Evolutionary conservation across 2,888 invertebrate genomes (phyloP).

Genomic region (Dryobota labecula): DNA sequence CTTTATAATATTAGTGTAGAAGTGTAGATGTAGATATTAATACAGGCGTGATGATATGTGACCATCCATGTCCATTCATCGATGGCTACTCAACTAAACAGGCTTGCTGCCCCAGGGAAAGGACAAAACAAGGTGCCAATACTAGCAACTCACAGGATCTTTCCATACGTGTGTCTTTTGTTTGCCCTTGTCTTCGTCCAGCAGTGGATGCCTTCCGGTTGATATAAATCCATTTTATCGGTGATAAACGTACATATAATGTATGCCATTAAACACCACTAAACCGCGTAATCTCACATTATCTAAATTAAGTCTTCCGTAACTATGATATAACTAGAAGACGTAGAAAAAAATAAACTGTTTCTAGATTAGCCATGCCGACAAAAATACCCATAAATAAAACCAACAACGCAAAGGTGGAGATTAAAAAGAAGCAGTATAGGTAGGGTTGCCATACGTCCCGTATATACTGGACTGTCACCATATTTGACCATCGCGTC

Average conservation of each 20-base stretch:
- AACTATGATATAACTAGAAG: constrained; percentile 23
- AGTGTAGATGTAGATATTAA: no score
- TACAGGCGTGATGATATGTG: no score
- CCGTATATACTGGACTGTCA: no score
- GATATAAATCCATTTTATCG: not conserved
- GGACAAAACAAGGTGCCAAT: not conserved
- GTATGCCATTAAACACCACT: constrained; percentile 1
- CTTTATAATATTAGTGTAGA: no score
- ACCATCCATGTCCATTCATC: not conserved
- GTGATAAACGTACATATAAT: constrained; percentile 21
- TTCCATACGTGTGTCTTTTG: not conserved
- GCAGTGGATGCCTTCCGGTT: not conserved
- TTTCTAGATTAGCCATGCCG: not conserved
- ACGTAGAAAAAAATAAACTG: constrained; percentile 6
- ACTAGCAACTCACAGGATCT: no score
- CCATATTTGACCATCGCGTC: no score
- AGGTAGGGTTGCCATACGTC: no score
- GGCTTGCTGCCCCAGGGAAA: not conserved
- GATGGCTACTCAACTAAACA: not conserved
- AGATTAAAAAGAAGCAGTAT: not conserved
- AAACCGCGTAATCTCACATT: constrained; percentile 19
- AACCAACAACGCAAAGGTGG: not conserved
- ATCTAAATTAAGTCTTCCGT: constrained; percentile 25
- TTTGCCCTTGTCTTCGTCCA: not conserved
- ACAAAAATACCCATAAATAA: not conserved